Evolutionary conservation across 2,797 vertebrate genomes (phyloP), one percentile per base, ranked within the genome.

Genomic region (Onychomys torridus): DNA sequence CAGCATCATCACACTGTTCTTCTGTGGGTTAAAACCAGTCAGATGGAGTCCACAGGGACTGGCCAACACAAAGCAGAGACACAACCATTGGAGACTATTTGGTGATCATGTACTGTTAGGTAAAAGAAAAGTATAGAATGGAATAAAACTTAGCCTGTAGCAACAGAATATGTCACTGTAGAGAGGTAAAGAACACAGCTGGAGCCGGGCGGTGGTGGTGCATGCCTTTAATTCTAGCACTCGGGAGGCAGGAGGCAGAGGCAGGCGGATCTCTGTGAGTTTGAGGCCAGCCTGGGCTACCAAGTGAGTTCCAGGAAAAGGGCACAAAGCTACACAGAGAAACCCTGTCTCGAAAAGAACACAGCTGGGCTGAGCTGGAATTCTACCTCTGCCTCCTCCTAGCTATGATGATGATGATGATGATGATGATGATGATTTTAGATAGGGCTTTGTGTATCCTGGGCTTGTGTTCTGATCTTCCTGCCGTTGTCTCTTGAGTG

Each of bases 81-180:
- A 6, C 0, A 3, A 27, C 61, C 78, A 5, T 43, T 29, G 21
- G 49, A 40, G 43, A 75, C n/a, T 12, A 0, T 89, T 69, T 81
- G 88, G 29, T 86, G 43, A 86, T 2, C 6, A 63, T 46, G 40
- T 46, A 19, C 27, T n/a, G 37, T 7, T 6, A 8, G 77, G 55
- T 95, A n/a, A 78, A 86, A 90, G 61, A 52, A 90, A 81, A 97
- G 40, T 43, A 29, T 12, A 46, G 43, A 19, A 14, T 81, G 40
- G 46, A 69, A 4, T 92, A 69, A 52, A 89, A 73, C 25, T 86
- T 32, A 71, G 77, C 77, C 75, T 17, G 1, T n/a, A 82, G 32
- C n/a, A 17, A 25, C 14, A 46, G 59, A 65, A 91, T 71, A 8
- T 7, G 2, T 6, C 46, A 32, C 4, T 43, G 19, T 32, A 43